phyloP scores from a whole-genome alignment of 2,888 invertebrate species.

The Pammene aurita region DNA sequence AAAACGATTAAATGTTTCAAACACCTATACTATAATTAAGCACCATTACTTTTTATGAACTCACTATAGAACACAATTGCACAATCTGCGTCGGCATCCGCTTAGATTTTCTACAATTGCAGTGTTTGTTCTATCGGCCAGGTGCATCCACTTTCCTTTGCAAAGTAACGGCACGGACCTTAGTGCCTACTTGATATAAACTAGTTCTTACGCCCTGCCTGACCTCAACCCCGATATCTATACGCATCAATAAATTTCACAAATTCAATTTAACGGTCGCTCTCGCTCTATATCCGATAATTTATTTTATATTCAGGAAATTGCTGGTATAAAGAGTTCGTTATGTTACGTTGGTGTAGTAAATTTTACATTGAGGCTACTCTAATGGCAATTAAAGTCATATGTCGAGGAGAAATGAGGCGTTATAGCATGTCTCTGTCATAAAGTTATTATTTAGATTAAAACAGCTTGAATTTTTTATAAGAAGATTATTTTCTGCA shows the following conservation, averaged over 20 bases:
- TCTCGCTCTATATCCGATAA: constrained; percentile 41
- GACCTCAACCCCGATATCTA: constrained; percentile 30
- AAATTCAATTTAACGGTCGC: constrained; percentile 40
- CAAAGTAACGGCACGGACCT: constrained; percentile 17
- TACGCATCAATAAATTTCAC: constrained; percentile 37
- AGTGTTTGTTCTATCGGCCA: constrained; percentile 20
- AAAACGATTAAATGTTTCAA: too few relatives aligned
- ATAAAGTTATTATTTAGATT: too few relatives aligned
- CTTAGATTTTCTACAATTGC: constrained; percentile 28
- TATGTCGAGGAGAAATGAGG: constrained; percentile 4
- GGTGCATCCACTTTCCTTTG: constrained; percentile 31
- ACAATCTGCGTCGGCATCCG: background rate
- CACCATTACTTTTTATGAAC: background rate
- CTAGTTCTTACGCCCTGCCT: constrained; percentile 35
- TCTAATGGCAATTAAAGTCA: constrained; percentile 16
- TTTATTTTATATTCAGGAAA: constrained; percentile 56
- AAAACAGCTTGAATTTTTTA: too few relatives aligned
- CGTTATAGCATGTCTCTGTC: background rate
- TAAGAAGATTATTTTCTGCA: too few relatives aligned
- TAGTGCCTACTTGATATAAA: constrained; percentile 29
- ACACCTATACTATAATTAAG: background rate
- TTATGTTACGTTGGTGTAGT: constrained; percentile 49
- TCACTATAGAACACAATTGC: background rate
- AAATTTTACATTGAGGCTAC: constrained; percentile 33
- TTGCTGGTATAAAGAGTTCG: constrained; percentile 55